These are phyloP conservation scores for Drosophila recens DNA, from an alignment of 2,888 invertebrate species.

Conservation along the genomic window DNA sequence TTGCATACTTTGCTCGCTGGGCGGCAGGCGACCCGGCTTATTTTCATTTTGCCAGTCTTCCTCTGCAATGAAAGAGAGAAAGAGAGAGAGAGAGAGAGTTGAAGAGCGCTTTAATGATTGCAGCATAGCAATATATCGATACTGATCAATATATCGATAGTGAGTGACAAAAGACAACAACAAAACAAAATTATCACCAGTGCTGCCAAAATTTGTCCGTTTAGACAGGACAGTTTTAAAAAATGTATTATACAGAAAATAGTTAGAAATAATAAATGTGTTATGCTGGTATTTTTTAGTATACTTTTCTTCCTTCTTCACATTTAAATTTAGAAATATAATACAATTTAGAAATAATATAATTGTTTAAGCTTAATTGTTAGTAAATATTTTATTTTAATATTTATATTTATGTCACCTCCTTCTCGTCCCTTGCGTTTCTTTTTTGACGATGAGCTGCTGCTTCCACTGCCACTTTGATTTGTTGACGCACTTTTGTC, in stretches of 20 bases:
- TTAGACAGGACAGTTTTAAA: no score
- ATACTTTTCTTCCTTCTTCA: no score
- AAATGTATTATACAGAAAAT: no score
- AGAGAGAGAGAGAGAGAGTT: slow-evolving; percentile 53
- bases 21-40: slow-evolving; percentile 84
- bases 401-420: slow-evolving; percentile 85
- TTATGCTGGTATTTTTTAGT: no score
- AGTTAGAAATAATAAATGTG: no score
- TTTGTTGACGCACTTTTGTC: slow-evolving; percentile 91
- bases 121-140: slow-evolving; percentile 16
- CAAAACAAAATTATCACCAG: no score
- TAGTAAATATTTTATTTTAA: neutral
- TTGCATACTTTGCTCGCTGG: slow-evolving; percentile 83
- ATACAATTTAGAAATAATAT: no score
- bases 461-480: slow-evolving; percentile 85
- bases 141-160: slow-evolving; percentile 43
- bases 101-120: slow-evolving; percentile 6
- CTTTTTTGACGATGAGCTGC: slow-evolving; percentile 89
- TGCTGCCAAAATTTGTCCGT: no score
- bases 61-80: slow-evolving; percentile 85
- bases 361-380: neutral
- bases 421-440: slow-evolving; percentile 94
- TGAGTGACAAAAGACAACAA: no score
- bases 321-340: no score
- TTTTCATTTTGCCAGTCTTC: slow-evolving; percentile 88